Conservation (phyloP, 1,140 invertebrate species). For the Papilio xuthus region DNA sequence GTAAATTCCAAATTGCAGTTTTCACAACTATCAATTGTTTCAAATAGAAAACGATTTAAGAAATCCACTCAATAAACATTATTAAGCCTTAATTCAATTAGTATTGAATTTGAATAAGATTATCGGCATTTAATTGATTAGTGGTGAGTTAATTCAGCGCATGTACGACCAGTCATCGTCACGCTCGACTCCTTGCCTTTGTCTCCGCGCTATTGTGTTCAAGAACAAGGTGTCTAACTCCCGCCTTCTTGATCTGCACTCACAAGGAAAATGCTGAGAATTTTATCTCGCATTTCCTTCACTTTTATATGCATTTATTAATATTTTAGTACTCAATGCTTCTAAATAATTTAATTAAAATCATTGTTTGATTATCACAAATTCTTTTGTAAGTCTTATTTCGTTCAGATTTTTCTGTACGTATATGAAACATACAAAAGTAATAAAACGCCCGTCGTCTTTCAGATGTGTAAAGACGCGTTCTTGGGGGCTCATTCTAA, state of each 20-base stretch:
- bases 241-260: slow-evolving; percentile 8
- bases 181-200: slow-evolving; percentile 13
- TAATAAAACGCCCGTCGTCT: slow-evolving; percentile 1
- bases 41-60: no score
- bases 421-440: background rate
- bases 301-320: slow-evolving; percentile 18
- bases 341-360: no score
- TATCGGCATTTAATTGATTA: background rate
- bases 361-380: background rate
- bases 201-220: slow-evolving; percentile 23
- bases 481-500: slow-evolving; percentile 27
- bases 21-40: no score
- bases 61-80: no score
- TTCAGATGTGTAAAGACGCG: background rate
- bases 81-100: no score
- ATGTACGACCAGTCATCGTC: slow-evolving; percentile 19
- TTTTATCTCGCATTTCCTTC: slow-evolving; percentile 14
- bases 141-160: background rate
- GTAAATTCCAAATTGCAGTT: no score
- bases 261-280: slow-evolving; percentile 8
- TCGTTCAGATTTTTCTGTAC: background rate
- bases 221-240: slow-evolving; percentile 28
- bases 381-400: background rate
- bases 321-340: slow-evolving; percentile 16
- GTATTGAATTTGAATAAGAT: background rate